phyloP scores from a whole-genome alignment of 1,140 invertebrate genomes.

The Sitodiplosis mosellana region DNA sequence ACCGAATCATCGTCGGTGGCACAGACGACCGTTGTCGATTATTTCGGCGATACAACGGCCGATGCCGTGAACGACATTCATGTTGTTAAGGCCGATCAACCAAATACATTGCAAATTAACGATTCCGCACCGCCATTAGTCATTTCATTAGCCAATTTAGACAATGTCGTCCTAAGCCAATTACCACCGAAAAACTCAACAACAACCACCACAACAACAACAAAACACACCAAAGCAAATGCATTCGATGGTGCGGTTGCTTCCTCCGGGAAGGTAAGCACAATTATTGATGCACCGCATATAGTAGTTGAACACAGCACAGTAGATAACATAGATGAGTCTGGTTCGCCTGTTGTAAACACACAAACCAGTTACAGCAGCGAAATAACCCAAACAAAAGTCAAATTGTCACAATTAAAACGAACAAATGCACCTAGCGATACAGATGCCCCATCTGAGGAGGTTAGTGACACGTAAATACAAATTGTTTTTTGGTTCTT shows the following conservation, averaged over 20 bases:
- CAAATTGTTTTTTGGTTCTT: no score
- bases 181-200: not conserved
- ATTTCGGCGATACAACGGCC: not conserved
- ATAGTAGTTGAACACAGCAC: not conserved
- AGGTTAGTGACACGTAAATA: not conserved
- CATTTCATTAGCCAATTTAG: slow-evolving; percentile 25
- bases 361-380: slow-evolving; percentile 4
- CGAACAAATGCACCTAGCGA: no score
- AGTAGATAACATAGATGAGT: not conserved
- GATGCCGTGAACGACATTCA: not conserved
- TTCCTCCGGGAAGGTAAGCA: not conserved
- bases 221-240: no score
- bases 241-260: slow-evolving; percentile 2
- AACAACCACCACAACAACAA: not conserved
- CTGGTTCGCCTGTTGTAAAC: not conserved
- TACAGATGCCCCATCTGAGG: not conserved
- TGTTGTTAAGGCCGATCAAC: slow-evolving; percentile 17
- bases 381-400: slow-evolving; percentile 1
- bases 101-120: slow-evolving; percentile 20
- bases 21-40: no score
- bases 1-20: not conserved
- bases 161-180: slow-evolving; percentile 22
- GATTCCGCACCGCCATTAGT: slow-evolving; percentile 24
- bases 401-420: no score
- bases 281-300: not conserved